A percentile compares a stretch with the other conserved stretches of the same genome.
phyloP scores from a whole-genome alignment of 92 coral and sea anemone genomes.

The Epizoanthus stellaris region DNA sequence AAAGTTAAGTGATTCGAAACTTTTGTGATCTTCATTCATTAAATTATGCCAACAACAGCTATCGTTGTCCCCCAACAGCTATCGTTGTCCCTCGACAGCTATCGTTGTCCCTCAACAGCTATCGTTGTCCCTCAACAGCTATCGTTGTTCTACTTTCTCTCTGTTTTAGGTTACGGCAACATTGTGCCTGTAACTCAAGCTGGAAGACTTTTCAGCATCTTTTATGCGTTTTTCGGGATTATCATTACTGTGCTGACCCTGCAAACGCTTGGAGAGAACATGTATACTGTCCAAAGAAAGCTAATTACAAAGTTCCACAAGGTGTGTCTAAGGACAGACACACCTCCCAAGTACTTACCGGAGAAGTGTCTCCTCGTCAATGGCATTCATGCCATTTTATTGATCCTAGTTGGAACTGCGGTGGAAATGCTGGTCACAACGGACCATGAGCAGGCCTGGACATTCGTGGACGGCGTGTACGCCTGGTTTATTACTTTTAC shows the following conservation, averaged over 20 bases:
- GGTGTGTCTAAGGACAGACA: neutral
- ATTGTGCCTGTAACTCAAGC: constrained; percentile 24
- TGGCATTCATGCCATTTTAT: neutral
- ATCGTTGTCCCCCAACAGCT: too few relatives aligned
- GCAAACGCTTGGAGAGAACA: neutral
- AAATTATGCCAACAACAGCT: too few relatives aligned
- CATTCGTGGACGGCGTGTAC: constrained; percentile 25
- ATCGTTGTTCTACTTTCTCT: neutral
- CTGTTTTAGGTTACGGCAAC: constrained; percentile 32
- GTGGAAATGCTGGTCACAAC: neutral
- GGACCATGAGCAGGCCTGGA: neutral
- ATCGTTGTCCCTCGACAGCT: too few relatives aligned
- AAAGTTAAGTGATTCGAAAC: too few relatives aligned
- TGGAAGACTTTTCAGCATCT: constrained; percentile 26
- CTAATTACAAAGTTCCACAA: constrained; percentile 9
- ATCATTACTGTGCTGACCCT: neutral
- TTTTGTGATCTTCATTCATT: too few relatives aligned
- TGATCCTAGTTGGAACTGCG: constrained; percentile 3
- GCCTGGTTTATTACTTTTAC: constrained; percentile 39
- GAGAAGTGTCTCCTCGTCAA: constrained; percentile 19
- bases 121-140: too few relatives aligned
- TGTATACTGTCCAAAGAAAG: neutral
- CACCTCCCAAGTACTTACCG: neutral
- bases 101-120: too few relatives aligned
- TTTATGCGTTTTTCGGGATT: constrained; percentile 30